phyloP scores from a whole-genome alignment of 2,797 vertebrate species.

The Rallus crepitans region DNA sequence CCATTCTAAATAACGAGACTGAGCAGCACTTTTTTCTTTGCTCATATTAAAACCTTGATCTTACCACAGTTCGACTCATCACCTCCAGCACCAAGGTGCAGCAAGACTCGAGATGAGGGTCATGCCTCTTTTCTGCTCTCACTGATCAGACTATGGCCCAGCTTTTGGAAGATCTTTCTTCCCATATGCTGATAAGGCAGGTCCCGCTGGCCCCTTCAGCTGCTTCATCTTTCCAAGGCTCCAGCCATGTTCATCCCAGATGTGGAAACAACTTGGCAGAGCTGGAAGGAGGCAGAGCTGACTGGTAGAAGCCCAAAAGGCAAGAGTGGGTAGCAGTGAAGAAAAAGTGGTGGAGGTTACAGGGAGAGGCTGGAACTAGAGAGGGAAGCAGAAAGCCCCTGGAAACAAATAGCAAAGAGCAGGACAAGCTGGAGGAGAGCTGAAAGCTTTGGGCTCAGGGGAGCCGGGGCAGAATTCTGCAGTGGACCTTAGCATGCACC shows the following conservation, averaged over 20 bases:
- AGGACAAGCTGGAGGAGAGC: not conserved
- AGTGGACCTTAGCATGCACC: rapidly evolving
- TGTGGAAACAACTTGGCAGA: not conserved
- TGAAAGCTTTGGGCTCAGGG: not conserved
- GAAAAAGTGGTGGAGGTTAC: not conserved
- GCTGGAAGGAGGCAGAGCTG: not conserved
- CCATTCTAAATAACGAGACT: not conserved
- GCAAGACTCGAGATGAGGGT: not conserved
- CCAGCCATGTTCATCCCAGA: not conserved
- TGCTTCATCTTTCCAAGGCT: not conserved
- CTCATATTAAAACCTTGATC: not conserved
- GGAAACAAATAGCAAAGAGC: not conserved
- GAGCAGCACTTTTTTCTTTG: not conserved
- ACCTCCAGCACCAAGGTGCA: not conserved
- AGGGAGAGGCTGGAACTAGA: not conserved
- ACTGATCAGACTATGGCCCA: rapidly evolving
- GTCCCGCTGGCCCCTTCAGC: not conserved
- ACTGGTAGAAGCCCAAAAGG: not conserved
- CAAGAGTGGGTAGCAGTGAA: not conserved
- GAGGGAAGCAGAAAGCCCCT: not conserved
- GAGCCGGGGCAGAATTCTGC: not conserved
- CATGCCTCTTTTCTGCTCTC: not conserved
- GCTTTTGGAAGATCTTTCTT: not conserved
- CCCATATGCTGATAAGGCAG: rapidly evolving
- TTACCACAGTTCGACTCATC: not conserved